Evolutionary conservation across 2,888 invertebrate species (phyloP).

Genomic region (Xanthostigma xanthostigma): DNA sequence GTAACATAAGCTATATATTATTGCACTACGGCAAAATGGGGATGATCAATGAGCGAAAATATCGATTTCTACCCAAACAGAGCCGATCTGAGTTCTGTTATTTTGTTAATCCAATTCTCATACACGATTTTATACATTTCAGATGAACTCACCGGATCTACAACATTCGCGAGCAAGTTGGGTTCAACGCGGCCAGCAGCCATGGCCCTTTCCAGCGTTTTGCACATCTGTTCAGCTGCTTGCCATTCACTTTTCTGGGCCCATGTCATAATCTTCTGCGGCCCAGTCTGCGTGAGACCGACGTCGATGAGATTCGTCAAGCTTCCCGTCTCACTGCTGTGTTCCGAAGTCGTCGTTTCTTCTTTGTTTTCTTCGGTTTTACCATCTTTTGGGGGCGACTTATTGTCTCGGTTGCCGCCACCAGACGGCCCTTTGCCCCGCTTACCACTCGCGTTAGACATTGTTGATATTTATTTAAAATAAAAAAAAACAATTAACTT

Average conservation of each 20-base stretch:
- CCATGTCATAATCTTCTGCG: slow-evolving; percentile 50
- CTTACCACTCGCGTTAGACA: no score
- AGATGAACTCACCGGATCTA: slow-evolving; percentile 48
- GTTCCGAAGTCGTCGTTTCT: background rate
- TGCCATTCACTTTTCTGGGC: slow-evolving; percentile 73
- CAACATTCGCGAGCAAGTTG: slow-evolving; percentile 51
- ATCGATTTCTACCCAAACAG: no score
- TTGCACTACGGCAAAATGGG: no score
- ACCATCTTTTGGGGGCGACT: background rate
- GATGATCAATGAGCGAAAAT: no score
- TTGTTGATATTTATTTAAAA: no score
- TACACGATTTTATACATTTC: background rate
- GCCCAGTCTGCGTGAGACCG: slow-evolving; percentile 56
- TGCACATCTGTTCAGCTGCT: slow-evolving; percentile 63
- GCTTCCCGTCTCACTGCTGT: background rate
- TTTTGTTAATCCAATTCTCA: no score
- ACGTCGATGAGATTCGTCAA: slow-evolving; percentile 33
- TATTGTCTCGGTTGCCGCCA: no score
- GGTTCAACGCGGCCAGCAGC: slow-evolving; percentile 51
- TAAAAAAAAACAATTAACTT: no score
- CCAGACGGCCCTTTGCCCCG: no score
- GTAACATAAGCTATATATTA: no score
- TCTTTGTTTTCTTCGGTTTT: background rate
- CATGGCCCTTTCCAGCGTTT: slow-evolving; percentile 59
- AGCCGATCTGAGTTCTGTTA: no score